Evolutionary conservation across 2,113 vertebrate species (phyloP).

Genomic region (Leucopsar rothschildi): DNA sequence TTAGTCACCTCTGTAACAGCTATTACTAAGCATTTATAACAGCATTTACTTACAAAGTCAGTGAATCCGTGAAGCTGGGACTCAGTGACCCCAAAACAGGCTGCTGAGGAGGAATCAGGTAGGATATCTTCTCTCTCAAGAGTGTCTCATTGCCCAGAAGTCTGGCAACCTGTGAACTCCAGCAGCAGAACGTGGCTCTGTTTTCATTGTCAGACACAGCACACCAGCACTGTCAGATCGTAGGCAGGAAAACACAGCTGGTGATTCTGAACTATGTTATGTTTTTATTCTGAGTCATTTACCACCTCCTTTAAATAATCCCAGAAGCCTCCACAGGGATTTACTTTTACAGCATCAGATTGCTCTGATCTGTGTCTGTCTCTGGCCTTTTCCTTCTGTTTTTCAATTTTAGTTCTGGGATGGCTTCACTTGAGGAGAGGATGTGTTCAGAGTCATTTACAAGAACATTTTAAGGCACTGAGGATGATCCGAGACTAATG

Average conservation of each 20-base stretch:
- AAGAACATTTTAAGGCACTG: not conserved
- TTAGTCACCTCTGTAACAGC: not conserved
- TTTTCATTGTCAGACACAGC: constrained; percentile 11
- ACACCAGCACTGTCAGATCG: not conserved
- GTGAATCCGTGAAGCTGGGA: not conserved
- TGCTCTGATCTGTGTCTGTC: not conserved
- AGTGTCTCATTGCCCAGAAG: not conserved
- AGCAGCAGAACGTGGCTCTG: not conserved
- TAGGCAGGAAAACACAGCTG: constrained; percentile 36
- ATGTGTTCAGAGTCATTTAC: not conserved
- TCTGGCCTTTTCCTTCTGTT: not conserved
- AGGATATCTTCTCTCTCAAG: not conserved
- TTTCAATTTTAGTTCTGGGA: not conserved
- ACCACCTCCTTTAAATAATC: constrained; percentile 48
- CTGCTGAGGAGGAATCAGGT: not conserved
- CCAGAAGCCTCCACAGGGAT: not conserved
- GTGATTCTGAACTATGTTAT: constrained; percentile 1
- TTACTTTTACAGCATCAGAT: not conserved
- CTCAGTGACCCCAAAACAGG: not conserved
- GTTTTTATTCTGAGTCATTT: constrained; percentile 54
- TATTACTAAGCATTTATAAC: not conserved
- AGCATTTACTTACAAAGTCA: not conserved
- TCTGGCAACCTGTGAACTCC: not conserved
- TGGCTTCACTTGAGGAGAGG: not conserved
- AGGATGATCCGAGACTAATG: not conserved